These are phyloP conservation scores for Hipposideros armiger DNA, from an alignment of 2,113 vertebrate genomes.

Conservation along the genomic window DNA sequence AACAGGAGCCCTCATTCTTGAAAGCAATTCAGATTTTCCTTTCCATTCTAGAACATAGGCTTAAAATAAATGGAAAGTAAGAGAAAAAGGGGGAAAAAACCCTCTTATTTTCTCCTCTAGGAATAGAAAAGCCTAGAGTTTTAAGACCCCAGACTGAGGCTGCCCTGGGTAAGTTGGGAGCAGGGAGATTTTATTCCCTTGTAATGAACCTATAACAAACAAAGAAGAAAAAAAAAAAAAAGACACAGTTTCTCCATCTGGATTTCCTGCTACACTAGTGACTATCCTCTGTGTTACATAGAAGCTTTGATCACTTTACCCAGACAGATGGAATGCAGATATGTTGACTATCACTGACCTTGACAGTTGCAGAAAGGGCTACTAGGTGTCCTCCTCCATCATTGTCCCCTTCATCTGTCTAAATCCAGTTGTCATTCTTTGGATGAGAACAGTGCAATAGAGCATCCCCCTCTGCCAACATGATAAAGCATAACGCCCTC, in stretches of 20 bases:
- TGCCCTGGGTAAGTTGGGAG: not conserved
- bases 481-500: not conserved
- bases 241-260: not conserved
- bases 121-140: not conserved
- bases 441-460: not conserved
- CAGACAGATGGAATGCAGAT: not conserved
- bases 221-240: too few relatives aligned
- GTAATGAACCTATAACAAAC: not conserved
- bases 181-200: not conserved
- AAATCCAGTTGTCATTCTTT: not conserved
- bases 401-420: not conserved
- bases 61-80: not conserved
- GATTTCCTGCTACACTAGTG: not conserved
- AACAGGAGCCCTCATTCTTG: not conserved
- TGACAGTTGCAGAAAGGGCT: not conserved
- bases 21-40: not conserved
- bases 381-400: not conserved
- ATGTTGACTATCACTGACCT: not conserved
- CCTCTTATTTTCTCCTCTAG: not conserved
- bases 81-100: not conserved
- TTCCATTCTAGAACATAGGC: not conserved
- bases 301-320: not conserved
- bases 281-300: not conserved
- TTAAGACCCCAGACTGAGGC: not conserved
- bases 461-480: not conserved